Conservation (phyloP, 2,113 vertebrate species). For the Ciconia stormi region DNA sequence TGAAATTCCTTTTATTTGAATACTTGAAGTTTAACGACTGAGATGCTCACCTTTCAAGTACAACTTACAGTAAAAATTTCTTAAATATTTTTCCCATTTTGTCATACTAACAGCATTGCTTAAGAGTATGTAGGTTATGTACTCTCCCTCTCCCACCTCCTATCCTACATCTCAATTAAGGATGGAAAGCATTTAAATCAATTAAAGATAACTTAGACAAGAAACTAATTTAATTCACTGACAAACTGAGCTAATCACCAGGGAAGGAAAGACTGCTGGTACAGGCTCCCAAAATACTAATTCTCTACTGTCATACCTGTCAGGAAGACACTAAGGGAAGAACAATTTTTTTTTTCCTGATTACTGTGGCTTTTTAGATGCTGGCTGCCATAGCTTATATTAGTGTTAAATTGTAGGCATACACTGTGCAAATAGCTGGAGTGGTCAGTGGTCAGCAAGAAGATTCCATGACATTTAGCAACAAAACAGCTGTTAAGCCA, state of each 20-base stretch:
- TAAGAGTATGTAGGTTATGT: background rate
- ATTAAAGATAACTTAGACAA: constrained; percentile 4
- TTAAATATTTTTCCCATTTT: background rate
- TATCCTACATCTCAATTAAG: background rate
- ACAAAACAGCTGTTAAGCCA: background rate
- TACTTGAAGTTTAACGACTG: background rate
- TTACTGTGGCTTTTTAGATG: background rate
- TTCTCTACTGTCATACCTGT: background rate
- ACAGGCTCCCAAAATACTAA: background rate
- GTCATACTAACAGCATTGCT: background rate
- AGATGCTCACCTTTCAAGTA: background rate
- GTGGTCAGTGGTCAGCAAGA: background rate
- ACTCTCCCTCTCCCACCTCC: background rate
- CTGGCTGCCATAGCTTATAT: background rate
- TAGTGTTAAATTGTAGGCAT: background rate
- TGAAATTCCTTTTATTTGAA: background rate
- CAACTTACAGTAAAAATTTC: background rate
- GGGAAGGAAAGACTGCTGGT: background rate
- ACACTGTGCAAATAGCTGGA: background rate
- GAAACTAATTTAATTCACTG: constrained; percentile 21
- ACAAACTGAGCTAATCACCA: background rate
- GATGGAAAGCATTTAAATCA: background rate
- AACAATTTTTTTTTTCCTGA: background rate
- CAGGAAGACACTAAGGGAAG: background rate
- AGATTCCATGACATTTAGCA: background rate